These are phyloP conservation scores for Hyalella azteca DNA, from an alignment of 2,888 invertebrate species.

Conservation along the genomic window DNA sequence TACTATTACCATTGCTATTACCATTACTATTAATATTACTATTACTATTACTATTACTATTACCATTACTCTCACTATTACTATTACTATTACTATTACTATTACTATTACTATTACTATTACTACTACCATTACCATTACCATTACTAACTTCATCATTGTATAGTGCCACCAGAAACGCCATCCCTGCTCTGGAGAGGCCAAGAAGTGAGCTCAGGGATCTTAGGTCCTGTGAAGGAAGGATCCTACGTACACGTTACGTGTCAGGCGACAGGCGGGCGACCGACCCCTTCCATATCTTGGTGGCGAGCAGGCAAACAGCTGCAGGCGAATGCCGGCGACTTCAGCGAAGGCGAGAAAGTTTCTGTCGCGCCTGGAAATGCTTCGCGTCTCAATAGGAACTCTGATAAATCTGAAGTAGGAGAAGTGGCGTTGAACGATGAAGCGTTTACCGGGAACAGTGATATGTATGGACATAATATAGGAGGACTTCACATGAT, in stretches of 20 bases:
- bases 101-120: too few relatives aligned
- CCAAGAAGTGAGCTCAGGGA: neutral
- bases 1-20: too few relatives aligned
- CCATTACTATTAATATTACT: too few relatives aligned
- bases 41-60: too few relatives aligned
- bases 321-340: neutral
- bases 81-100: too few relatives aligned
- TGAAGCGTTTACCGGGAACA: too few relatives aligned
- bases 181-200: slow-evolving; percentile 10
- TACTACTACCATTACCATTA: neutral
- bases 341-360: neutral
- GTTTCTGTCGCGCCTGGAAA: neutral
- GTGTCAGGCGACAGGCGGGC: neutral
- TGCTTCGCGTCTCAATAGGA: too few relatives aligned
- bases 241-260: slow-evolving; percentile 21
- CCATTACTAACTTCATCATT: neutral
- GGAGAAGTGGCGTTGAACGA: too few relatives aligned
- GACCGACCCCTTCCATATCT: neutral
- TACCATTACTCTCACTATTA: too few relatives aligned
- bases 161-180: neutral
- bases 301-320: slow-evolving; percentile 23
- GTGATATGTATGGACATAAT: too few relatives aligned
- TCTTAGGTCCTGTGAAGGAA: neutral
- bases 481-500: too few relatives aligned
- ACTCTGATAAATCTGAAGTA: too few relatives aligned